Conservation (phyloP, 2,888 invertebrate genomes). For the Folsomia candida region DNA sequence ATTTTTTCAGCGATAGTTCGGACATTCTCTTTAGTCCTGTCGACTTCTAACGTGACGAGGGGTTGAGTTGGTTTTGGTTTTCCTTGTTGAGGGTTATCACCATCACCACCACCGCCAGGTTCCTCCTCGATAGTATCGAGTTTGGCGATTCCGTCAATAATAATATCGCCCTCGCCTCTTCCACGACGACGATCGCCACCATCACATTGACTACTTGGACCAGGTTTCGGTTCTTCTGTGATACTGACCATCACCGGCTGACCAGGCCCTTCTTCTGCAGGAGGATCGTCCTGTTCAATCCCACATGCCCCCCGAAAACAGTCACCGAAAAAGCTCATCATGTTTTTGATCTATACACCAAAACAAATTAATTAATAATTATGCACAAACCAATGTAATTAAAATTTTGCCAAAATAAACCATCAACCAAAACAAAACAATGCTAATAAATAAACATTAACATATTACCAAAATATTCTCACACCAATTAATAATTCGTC, state of each 20-base stretch:
- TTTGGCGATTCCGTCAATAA: slow-evolving; percentile 56
- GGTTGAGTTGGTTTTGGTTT: no score
- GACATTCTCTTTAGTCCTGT: no score
- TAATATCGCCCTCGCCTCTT: slow-evolving; percentile 56
- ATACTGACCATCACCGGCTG: slow-evolving; percentile 56
- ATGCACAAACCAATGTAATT: no score
- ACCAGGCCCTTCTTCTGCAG: slow-evolving; percentile 1
- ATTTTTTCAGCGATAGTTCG: no score
- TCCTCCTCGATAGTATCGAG: slow-evolving; percentile 52
- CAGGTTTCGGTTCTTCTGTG: slow-evolving; percentile 56
- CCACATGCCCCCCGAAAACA: no score
- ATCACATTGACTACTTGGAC: slow-evolving; percentile 56
- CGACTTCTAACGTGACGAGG: no score
- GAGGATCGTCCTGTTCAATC: no score
- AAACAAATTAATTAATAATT: neutral
- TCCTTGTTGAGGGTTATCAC: no score
- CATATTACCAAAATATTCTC: neutral
- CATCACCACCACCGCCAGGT: neutral
- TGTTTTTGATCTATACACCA: neutral
- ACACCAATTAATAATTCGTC: neutral
- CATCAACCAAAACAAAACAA: no score
- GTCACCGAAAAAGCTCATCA: no score
- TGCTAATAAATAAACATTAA: no score
- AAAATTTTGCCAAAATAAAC: no score
- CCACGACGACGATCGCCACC: slow-evolving; percentile 55